Conservation (phyloP, 2,113 vertebrate species). For the Harpagus bidentatus region DNA sequence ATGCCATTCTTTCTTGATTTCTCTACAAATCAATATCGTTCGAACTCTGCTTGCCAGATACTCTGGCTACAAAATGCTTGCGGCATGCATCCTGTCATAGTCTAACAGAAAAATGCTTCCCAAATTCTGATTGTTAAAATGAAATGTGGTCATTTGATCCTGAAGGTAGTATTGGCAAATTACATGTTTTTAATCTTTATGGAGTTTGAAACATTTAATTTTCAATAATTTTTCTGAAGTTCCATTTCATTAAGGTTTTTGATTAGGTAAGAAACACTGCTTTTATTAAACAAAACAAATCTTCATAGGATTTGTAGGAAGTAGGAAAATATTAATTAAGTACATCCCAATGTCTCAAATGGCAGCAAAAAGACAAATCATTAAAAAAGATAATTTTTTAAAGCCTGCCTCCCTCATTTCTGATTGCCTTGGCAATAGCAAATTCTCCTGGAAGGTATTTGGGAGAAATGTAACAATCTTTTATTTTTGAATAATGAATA, state of each 20-base stretch:
- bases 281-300: not conserved
- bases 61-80: not conserved
- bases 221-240: not conserved
- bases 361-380: not conserved
- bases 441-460: not conserved
- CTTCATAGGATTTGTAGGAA: no score
- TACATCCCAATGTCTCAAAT: not conserved
- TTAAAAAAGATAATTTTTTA: not conserved
- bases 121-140: not conserved
- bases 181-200: not conserved
- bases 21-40: not conserved
- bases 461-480: not conserved
- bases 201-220: not conserved
- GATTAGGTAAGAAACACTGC: not conserved
- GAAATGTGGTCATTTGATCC: not conserved
- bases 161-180: not conserved
- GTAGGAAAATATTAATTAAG: not conserved
- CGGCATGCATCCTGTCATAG: not conserved
- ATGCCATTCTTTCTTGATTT: not conserved
- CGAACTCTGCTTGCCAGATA: not conserved
- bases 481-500: not conserved
- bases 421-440: not conserved
- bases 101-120: not conserved
- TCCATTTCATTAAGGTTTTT: not conserved
- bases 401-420: not conserved